Evolutionary conservation across 2,888 invertebrate genomes (phyloP).

Genomic region (Cerceris rybyensis): DNA sequence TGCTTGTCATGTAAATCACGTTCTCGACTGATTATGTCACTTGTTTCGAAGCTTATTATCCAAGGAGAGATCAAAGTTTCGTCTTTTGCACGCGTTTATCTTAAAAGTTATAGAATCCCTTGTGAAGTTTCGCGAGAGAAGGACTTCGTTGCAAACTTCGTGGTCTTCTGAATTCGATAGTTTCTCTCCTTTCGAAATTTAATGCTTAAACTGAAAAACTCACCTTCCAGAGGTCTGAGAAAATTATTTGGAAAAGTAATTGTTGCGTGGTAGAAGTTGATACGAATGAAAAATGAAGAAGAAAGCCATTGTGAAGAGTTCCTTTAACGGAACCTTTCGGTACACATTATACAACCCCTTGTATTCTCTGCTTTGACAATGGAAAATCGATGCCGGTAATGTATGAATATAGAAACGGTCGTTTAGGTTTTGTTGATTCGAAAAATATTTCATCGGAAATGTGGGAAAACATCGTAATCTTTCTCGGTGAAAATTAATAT

Average conservation of each 20-base stretch:
- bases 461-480: too few relatives aligned
- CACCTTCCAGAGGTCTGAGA: not conserved
- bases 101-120: not conserved
- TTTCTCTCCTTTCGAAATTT: not conserved
- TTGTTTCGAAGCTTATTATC: not conserved
- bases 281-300: not conserved
- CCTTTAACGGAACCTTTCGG: not conserved
- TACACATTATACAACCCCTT: not conserved
- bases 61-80: constrained; percentile 3
- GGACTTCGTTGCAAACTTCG: constrained; percentile 5
- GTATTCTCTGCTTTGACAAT: not conserved
- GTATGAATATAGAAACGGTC: not conserved
- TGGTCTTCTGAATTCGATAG: constrained; percentile 13
- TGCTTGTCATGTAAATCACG: not conserved
- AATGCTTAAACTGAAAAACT: not conserved
- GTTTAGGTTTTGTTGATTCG: not conserved
- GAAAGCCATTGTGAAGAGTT: not conserved
- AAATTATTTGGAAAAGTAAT: not conserved
- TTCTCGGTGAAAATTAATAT: too few relatives aligned
- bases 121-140: constrained; percentile 3
- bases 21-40: not conserved
- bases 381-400: not conserved
- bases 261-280: not conserved
- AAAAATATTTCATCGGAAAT: not conserved
- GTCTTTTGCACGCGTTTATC: not conserved